phyloP scores from a whole-genome alignment of 2,797 vertebrate genomes.

The Pipistrellus nathusii region DNA sequence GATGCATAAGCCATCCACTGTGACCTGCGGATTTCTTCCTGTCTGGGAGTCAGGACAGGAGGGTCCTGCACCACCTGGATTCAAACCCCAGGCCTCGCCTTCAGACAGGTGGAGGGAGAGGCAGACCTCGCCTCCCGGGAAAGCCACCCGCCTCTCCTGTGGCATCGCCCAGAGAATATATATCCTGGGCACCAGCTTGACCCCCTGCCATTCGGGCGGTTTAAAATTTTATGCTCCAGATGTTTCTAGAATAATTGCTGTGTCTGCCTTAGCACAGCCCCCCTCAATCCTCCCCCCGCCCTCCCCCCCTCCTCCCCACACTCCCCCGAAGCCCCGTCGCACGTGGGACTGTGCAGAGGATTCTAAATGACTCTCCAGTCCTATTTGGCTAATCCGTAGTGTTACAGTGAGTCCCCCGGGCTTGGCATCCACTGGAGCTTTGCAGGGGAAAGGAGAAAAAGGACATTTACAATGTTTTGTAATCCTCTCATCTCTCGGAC shows the following conservation, averaged over 20 bases:
- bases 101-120: background rate
- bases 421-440: constrained; percentile 44
- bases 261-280: background rate
- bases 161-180: background rate
- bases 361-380: constrained; percentile 1
- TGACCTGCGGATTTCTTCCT: background rate
- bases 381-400: constrained; percentile 65
- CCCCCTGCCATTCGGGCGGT: background rate
- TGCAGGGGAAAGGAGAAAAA: constrained; percentile 60
- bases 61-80: no score
- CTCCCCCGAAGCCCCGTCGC: background rate
- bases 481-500: constrained; percentile 60
- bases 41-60: background rate
- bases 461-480: background rate
- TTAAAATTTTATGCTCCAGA: constrained; percentile 58
- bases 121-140: background rate
- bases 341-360: background rate
- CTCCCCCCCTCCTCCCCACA: no score
- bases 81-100: background rate
- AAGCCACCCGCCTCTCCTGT: background rate
- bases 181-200: background rate
- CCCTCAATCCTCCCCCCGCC: no score
- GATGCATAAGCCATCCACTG: background rate
- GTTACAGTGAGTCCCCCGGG: constrained; percentile 52
- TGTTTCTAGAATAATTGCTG: constrained; percentile 57